A percentile compares a stretch with the other conserved stretches of the same genome.
These are phyloP conservation scores for Ptilonorhynchus violaceus DNA, from an alignment of 2,113 vertebrate species.

Conservation along the genomic window DNA sequence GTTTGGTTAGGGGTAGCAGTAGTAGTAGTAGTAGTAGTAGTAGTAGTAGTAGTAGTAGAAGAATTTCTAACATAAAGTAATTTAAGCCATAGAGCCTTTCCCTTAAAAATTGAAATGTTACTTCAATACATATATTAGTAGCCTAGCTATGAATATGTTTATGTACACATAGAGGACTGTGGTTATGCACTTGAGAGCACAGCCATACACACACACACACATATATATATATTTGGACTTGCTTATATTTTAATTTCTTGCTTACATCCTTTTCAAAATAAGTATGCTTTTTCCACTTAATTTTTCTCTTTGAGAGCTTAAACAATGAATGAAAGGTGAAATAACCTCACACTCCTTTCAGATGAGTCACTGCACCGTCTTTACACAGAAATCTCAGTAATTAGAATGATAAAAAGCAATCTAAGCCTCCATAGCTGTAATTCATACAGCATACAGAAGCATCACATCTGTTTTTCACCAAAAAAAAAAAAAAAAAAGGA, in stretches of 20 bases:
- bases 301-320: neutral
- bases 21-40: no score
- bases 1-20: neutral
- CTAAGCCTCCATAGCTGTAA: neutral
- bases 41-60: neutral
- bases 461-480: neutral
- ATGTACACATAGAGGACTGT: neutral
- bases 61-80: neutral
- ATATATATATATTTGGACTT: neutral
- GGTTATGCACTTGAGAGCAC: neutral
- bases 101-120: neutral
- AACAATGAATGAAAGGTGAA: neutral
- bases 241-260: no score
- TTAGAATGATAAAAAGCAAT: neutral
- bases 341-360: neutral
- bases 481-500: neutral
- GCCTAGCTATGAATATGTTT: neutral
- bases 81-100: neutral
- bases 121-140: neutral
- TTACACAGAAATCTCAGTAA: neutral
- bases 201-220: neutral
- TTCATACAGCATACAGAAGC: neutral
- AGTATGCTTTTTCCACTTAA: rapidly evolving
- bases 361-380: neutral
- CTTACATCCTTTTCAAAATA: neutral